phyloP scores from a whole-genome alignment of 2,113 vertebrate genomes.

The Apodemus sylvaticus region DNA sequence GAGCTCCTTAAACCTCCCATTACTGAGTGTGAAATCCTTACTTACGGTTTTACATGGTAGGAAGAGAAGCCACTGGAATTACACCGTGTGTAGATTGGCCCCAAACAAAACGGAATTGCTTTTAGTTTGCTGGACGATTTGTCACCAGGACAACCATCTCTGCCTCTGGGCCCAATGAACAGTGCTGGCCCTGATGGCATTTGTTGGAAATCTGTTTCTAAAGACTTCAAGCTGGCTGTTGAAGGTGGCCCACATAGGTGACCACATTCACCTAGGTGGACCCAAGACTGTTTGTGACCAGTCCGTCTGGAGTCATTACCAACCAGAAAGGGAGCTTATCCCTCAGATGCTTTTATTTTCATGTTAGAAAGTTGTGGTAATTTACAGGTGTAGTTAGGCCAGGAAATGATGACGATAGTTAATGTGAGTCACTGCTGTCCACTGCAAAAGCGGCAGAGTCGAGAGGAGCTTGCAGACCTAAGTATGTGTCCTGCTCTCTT shows the following conservation, averaged over 20 bases:
- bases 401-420: slow-evolving; percentile 5
- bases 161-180: background rate
- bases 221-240: background rate
- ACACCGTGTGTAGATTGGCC: background rate
- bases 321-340: background rate
- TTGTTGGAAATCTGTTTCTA: background rate
- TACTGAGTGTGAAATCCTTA: slow-evolving; percentile 37
- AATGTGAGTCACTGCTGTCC: background rate
- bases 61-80: slow-evolving; percentile 29
- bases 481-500: background rate
- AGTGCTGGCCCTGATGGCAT: background rate
- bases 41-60: background rate
- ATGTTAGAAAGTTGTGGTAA: slow-evolving; percentile 18
- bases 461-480: background rate
- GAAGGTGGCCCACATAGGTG: background rate
- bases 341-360: slow-evolving; percentile 34
- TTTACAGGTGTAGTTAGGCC: slow-evolving; percentile 38
- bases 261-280: background rate
- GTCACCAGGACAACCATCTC: slow-evolving; percentile 44
- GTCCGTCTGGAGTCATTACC: background rate
- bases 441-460: background rate
- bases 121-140: slow-evolving; percentile 22
- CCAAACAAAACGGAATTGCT: slow-evolving; percentile 25
- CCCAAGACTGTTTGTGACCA: background rate
- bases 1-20: background rate